Conservation (phyloP, 2,797 vertebrate species). For the Tokudaia muenninki region DNA sequence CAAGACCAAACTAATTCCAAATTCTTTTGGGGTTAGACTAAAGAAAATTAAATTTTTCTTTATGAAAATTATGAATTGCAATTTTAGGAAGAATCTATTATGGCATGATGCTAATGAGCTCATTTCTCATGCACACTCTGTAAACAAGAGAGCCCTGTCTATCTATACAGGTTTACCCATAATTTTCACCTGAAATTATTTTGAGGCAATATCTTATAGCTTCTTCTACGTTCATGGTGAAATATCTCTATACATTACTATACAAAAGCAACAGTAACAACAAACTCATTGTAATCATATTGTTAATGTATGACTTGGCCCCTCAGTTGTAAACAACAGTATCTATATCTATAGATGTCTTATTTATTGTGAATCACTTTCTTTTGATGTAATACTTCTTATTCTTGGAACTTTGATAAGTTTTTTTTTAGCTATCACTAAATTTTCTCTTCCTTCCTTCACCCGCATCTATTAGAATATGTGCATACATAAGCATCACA, state of each 20-base stretch:
- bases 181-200: slow-evolving; percentile 57
- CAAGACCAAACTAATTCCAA: slow-evolving; percentile 43
- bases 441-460: neutral
- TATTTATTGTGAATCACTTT: slow-evolving; percentile 80
- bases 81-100: slow-evolving; percentile 4
- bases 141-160: slow-evolving; percentile 5
- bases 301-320: slow-evolving; percentile 77
- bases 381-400: slow-evolving; percentile 84
- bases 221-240: slow-evolving; percentile 55
- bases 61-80: slow-evolving; percentile 4
- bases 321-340: slow-evolving; percentile 76
- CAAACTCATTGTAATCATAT: slow-evolving; percentile 77
- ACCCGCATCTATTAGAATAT: neutral
- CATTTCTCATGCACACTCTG: slow-evolving; percentile 57
- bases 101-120: slow-evolving; percentile 16
- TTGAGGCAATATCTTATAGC: slow-evolving; percentile 73
- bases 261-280: slow-evolving; percentile 39
- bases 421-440: slow-evolving; percentile 54
- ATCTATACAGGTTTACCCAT: slow-evolving; percentile 31
- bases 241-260: slow-evolving; percentile 69
- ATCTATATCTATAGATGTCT: slow-evolving; percentile 79
- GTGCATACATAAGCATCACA: neutral
- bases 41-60: slow-evolving; percentile 9
- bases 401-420: slow-evolving; percentile 82
- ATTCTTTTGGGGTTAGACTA: neutral